phyloP scores from a whole-genome alignment of 2,797 vertebrate species.

The Lepus townsendii region DNA sequence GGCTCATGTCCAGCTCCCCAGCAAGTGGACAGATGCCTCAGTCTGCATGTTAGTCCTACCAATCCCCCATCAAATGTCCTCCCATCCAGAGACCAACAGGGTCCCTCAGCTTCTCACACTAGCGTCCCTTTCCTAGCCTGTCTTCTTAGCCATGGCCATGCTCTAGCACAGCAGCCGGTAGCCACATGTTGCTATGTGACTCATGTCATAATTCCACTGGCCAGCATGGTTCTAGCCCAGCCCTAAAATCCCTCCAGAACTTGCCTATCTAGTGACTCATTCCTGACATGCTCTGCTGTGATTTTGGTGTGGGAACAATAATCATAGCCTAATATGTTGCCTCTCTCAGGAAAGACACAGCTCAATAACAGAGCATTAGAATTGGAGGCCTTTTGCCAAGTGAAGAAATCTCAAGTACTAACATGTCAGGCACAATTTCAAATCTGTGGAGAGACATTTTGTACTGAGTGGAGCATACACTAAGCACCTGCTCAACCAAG shows the following conservation, averaged over 20 bases:
- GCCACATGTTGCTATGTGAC: neutral
- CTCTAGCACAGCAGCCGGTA: neutral
- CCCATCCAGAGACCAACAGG: neutral
- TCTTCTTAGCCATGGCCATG: neutral
- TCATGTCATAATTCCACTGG: neutral
- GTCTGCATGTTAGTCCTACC: neutral
- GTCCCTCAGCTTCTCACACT: neutral
- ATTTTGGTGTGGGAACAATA: neutral
- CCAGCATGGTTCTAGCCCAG: neutral
- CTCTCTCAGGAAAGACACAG: slow-evolving; percentile 12
- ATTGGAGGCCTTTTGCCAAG: neutral
- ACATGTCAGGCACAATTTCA: neutral
- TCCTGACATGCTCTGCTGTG: neutral
- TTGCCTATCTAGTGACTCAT: slow-evolving; percentile 8
- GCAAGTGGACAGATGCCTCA: neutral
- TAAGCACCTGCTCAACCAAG: neutral
- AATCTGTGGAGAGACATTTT: neutral
- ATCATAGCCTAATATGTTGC: neutral
- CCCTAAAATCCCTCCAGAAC: neutral
- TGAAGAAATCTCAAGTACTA: neutral
- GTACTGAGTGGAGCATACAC: neutral
- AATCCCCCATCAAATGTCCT: neutral
- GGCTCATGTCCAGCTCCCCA: neutral
- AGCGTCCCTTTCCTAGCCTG: neutral
- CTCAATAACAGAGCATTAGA: slow-evolving; percentile 5